Evolutionary conservation across 2,797 vertebrate species (phyloP).

Genomic region (Sebastolobus alascanus): DNA sequence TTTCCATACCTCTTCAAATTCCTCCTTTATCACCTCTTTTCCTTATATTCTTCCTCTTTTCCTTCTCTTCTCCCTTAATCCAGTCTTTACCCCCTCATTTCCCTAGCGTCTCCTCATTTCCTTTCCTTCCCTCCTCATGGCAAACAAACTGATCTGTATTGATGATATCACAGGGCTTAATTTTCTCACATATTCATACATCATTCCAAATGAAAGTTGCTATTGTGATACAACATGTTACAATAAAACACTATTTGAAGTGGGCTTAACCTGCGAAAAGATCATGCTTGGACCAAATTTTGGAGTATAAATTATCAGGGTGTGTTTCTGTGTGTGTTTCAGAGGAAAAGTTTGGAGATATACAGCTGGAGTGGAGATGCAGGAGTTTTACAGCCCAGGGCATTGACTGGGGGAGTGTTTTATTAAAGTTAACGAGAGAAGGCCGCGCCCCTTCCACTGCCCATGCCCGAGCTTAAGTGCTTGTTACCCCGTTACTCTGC

Average conservation of each 20-base stretch:
- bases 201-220: constrained; percentile 22
- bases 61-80: not conserved
- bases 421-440: constrained; percentile 80
- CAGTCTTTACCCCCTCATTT: not conserved
- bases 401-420: constrained; percentile 79
- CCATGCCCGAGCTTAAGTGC: constrained; percentile 74
- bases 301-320: constrained; percentile 48
- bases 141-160: constrained; percentile 6
- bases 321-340: constrained; percentile 33
- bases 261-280: not conserved
- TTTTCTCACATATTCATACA: constrained; percentile 4
- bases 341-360: constrained; percentile 61
- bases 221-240: not conserved
- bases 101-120: not conserved
- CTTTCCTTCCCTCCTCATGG: not conserved
- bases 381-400: constrained; percentile 70
- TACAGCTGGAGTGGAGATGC: constrained; percentile 46
- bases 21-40: not conserved
- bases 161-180: not conserved
- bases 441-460: constrained; percentile 69
- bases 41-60: not conserved
- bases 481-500: constrained; percentile 73
- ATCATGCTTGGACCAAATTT: constrained; percentile 33
- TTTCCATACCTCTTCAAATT: not conserved
- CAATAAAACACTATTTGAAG: constrained; percentile 37